Evolutionary conservation across 2,888 invertebrate genomes (phyloP).

Genomic region (Chaetogeoica ovagalla): DNA sequence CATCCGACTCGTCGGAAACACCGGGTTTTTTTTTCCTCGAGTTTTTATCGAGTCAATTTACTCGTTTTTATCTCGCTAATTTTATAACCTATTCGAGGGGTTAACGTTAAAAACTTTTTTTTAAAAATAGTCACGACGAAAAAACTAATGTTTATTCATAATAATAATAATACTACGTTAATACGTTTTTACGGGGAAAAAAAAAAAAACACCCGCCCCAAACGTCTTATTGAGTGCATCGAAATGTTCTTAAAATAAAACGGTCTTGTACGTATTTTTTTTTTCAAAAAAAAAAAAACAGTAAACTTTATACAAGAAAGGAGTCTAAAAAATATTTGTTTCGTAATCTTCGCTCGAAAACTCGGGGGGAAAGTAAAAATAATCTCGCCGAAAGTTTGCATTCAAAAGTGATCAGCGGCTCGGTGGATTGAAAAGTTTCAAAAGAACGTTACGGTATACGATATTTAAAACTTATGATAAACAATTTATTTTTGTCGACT

Average conservation of each 20-base stretch:
- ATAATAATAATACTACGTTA: neutral
- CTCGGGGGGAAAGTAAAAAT: constrained; percentile 16
- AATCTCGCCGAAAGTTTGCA: constrained; percentile 24
- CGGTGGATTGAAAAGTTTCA: constrained; percentile 21
- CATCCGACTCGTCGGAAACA: too few species aligned
- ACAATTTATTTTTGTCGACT: constrained; percentile 11
- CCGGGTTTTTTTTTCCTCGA: too few species aligned
- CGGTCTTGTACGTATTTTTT: neutral
- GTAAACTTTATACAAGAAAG: constrained; percentile 21
- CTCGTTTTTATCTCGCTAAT: too few species aligned
- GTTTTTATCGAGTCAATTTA: too few species aligned
- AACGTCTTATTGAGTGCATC: constrained; percentile 4
- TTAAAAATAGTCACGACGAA: too few species aligned
- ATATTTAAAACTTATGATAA: constrained; percentile 5
- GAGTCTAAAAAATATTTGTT: constrained; percentile 36
- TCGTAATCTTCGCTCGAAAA: constrained; percentile 8
- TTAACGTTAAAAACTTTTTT: too few species aligned
- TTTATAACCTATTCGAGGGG: too few species aligned
- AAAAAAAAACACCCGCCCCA: neutral
- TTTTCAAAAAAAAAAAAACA: neutral
- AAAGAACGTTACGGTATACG: neutral
- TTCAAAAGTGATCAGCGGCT: constrained; percentile 16
- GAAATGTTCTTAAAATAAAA: constrained; percentile 10
- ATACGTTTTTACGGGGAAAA: neutral
- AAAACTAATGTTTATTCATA: too few species aligned